phyloP scores from a whole-genome alignment of 2,888 invertebrate genomes.

The Habroteleia sp. region DNA sequence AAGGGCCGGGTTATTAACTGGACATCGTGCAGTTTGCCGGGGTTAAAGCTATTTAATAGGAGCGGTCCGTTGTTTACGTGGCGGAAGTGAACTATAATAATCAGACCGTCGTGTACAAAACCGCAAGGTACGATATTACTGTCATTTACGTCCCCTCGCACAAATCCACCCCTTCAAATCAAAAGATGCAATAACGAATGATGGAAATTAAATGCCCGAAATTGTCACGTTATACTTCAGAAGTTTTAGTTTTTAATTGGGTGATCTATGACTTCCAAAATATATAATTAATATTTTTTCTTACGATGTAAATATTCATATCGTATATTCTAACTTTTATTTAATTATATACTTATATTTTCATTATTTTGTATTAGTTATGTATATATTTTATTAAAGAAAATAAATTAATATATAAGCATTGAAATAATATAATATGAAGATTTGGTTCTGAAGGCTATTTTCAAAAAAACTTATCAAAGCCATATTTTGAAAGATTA shows the following conservation, averaged over 20 bases:
- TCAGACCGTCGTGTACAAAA: constrained; percentile 77
- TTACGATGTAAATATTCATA: too few relatives aligned
- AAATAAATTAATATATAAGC: too few relatives aligned
- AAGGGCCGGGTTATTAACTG: constrained; percentile 32
- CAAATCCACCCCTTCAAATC: constrained; percentile 23
- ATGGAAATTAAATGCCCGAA: constrained; percentile 41
- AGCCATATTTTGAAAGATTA: too few relatives aligned
- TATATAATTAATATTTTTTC: too few relatives aligned
- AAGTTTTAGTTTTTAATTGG: constrained; percentile 19
- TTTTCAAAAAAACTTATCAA: too few relatives aligned
- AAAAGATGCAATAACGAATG: constrained; percentile 11
- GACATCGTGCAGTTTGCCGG: constrained; percentile 46
- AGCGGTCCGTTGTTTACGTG: constrained; percentile 76
- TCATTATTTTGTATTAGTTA: too few relatives aligned
- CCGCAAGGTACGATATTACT: constrained; percentile 78
- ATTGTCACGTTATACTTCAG: constrained; percentile 16
- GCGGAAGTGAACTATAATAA: constrained; percentile 78
- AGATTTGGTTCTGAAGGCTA: too few relatives aligned
- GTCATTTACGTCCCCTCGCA: constrained; percentile 72
- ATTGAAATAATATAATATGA: too few relatives aligned
- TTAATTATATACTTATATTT: too few relatives aligned
- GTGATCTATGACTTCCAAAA: neutral
- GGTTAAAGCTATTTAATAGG: constrained; percentile 74
- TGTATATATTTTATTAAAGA: too few relatives aligned
- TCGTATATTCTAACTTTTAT: too few relatives aligned